Evolutionary conservation across 2,888 invertebrate genomes (phyloP).

Genomic region (Trissolcus japonicus): DNA sequence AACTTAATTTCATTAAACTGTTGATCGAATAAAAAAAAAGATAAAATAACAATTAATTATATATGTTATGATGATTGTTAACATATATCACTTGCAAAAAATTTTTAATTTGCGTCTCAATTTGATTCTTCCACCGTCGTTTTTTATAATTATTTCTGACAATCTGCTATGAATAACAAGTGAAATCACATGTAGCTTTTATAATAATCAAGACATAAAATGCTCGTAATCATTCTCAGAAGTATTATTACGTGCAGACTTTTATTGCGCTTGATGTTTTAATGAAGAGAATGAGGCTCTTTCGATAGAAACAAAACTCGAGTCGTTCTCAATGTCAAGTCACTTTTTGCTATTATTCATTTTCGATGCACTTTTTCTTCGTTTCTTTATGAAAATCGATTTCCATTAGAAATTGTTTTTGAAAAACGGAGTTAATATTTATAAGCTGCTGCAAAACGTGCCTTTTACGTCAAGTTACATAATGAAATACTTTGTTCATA

Average conservation of each 20-base stretch:
- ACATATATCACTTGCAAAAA: too few relatives aligned
- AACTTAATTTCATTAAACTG: too few relatives aligned
- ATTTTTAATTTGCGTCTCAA: too few relatives aligned
- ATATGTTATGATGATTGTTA: too few relatives aligned
- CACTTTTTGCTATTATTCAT: slow-evolving; percentile 7
- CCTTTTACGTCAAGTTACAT: slow-evolving; percentile 3
- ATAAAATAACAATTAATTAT: too few relatives aligned
- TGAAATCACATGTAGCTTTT: slow-evolving; percentile 30
- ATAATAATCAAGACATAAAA: slow-evolving; percentile 42
- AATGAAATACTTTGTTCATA: slow-evolving; percentile 8
- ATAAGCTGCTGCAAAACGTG: too few relatives aligned
- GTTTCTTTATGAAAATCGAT: slow-evolving; percentile 11
- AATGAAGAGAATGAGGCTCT: slow-evolving; percentile 22
- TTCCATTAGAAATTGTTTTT: slow-evolving; percentile 3
- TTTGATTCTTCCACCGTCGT: slow-evolving; percentile 4
- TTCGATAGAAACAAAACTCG: slow-evolving; percentile 5
- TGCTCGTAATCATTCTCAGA: slow-evolving; percentile 26
- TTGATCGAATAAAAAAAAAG: too few relatives aligned
- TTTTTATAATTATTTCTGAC: slow-evolving; percentile 24
- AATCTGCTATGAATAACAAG: slow-evolving; percentile 33
- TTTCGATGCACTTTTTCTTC: slow-evolving; percentile 25
- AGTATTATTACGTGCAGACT: slow-evolving; percentile 11
- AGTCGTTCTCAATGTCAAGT: slow-evolving; percentile 26
- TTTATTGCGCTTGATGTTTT: slow-evolving; percentile 16
- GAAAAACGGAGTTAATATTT: not conserved